Conservation (phyloP, 2,888 invertebrate species). For the Asteroscopus sphinx region DNA sequence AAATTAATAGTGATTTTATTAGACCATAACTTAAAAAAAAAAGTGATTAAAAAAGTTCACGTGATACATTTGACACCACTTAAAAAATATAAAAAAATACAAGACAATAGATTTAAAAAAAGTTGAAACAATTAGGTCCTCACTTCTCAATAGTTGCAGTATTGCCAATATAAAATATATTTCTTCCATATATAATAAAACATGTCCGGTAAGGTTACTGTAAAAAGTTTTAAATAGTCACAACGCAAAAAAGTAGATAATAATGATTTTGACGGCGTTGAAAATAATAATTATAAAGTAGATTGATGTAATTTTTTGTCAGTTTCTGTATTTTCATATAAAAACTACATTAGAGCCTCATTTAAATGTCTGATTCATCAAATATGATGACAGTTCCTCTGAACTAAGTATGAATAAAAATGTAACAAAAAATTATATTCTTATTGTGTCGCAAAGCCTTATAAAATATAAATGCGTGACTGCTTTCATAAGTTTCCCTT, state of each 20-base stretch:
- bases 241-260: neutral
- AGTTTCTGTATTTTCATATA: conserved; percentile 24
- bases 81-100: neutral
- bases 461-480: conserved; percentile 14
- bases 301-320: neutral
- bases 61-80: neutral
- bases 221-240: conserved; percentile 26
- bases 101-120: neutral
- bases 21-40: conserved; percentile 50
- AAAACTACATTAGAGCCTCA: neutral
- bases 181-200: conserved; percentile 27
- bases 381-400: conserved; percentile 16
- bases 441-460: conserved; percentile 6
- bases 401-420: conserved; percentile 1
- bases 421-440: neutral
- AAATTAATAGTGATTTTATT: conserved; percentile 36
- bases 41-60: conserved; percentile 20
- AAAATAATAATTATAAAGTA: neutral
- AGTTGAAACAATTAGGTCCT: conserved; percentile 8
- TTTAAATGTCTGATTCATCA: conserved; percentile 4
- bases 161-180: conserved; percentile 32
- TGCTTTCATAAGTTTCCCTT: conserved; percentile 9
- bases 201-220: conserved; percentile 11
- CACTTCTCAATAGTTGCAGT: conserved; percentile 33
- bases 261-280: neutral